phyloP scores from a whole-genome alignment of 2,113 vertebrate species.

The Callionymus lyra region DNA sequence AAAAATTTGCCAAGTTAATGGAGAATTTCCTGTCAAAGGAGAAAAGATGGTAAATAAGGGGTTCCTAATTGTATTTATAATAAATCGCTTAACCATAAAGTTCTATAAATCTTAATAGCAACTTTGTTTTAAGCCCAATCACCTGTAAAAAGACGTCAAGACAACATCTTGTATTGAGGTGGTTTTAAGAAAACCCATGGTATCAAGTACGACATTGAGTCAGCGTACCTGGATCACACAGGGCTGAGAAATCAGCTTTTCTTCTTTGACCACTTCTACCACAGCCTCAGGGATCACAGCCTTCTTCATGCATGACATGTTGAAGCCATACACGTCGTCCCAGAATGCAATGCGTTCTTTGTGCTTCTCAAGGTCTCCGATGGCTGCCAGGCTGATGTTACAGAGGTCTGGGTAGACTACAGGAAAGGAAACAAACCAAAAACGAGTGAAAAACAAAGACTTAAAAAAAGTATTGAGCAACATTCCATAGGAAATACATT shows the following conservation, averaged over 20 bases:
- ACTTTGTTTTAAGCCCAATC: no score
- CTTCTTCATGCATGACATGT: conserved; percentile 94
- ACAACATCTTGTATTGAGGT: no score
- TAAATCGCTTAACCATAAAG: no score
- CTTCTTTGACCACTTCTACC: conserved; percentile 77
- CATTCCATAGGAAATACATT: no score
- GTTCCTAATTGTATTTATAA: no score
- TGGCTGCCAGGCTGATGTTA: conserved; percentile 77
- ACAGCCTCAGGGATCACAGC: conserved; percentile 80
- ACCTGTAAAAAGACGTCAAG: no score
- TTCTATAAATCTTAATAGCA: no score
- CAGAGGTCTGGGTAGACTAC: conserved; percentile 92
- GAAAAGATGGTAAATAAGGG: no score
- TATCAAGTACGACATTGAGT: no score
- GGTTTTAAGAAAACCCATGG: no score
- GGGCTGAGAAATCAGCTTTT: conserved; percentile 77
- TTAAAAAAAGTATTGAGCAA: background rate
- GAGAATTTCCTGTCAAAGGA: no score
- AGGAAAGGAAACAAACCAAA: background rate
- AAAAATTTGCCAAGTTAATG: no score
- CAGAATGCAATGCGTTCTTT: conserved; percentile 79
- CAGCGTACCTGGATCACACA: conserved; percentile 76
- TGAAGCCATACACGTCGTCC: conserved; percentile 91
- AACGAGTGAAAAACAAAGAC: background rate
- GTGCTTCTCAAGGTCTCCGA: conserved; percentile 75